These are phyloP conservation scores for Limnephilus marmoratus DNA, from an alignment of 2,888 invertebrate genomes.

Conservation along the genomic window DNA sequence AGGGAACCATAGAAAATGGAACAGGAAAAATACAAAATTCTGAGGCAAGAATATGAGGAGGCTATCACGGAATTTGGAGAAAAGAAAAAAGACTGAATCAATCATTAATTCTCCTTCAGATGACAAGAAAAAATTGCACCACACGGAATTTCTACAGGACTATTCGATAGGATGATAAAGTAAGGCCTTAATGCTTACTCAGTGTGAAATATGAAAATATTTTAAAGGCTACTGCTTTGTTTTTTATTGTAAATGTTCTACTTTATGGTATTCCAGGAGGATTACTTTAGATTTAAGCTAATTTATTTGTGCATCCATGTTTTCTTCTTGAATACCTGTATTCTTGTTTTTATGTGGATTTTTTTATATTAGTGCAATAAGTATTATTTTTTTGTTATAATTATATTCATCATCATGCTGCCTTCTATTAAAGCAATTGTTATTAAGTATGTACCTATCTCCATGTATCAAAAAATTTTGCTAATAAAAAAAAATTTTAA, in stretches of 20 bases:
- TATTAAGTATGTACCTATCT: too few relatives aligned
- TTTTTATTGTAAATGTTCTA: not conserved
- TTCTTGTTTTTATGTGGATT: not conserved
- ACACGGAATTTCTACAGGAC: not conserved
- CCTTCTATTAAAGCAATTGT: not conserved
- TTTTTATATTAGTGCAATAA: too few relatives aligned
- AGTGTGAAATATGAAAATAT: not conserved
- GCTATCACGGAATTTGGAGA: not conserved
- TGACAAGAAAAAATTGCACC: not conserved
- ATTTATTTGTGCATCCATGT: not conserved
- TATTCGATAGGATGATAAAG: not conserved
- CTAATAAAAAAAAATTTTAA: too few relatives aligned
- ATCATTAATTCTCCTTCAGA: not conserved
- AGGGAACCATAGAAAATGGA: constrained; percentile 68
- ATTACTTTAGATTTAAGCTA: not conserved
- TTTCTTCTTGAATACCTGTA: not conserved
- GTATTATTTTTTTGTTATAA: not conserved
- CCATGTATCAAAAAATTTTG: too few relatives aligned
- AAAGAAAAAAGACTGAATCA: constrained; percentile 18
- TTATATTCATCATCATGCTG: not conserved
- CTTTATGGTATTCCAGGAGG: too few relatives aligned
- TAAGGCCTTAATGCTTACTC: not conserved
- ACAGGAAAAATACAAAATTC: constrained; percentile 70
- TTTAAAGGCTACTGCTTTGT: not conserved
- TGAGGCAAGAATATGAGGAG: constrained; percentile 71